These are phyloP conservation scores for Isurus oxyrinchus DNA, from an alignment of 2,113 vertebrate genomes.

Conservation along the genomic window DNA sequence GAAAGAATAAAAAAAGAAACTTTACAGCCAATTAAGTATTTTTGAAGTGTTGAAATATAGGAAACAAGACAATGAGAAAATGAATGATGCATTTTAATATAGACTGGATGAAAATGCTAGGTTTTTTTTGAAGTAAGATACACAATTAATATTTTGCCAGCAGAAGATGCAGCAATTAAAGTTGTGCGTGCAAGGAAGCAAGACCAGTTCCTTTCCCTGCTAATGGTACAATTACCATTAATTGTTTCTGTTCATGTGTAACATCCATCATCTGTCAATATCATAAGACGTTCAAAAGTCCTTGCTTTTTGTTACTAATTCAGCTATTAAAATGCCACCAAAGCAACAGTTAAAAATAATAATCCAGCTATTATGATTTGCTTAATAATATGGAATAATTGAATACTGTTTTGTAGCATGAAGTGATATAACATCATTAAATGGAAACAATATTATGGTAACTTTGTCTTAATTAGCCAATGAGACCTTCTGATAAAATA, in stretches of 20 bases:
- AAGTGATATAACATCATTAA: background rate
- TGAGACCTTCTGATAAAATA: background rate
- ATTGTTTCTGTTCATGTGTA: slow-evolving; percentile 15
- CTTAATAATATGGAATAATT: background rate
- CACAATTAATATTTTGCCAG: background rate
- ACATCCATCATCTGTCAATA: slow-evolving; percentile 2
- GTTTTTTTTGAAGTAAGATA: background rate
- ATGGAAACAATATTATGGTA: background rate
- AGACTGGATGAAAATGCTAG: background rate
- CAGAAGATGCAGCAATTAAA: background rate
- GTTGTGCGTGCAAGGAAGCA: background rate
- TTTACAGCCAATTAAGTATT: too few species aligned
- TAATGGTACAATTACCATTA: slow-evolving; percentile 7
- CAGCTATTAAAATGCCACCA: background rate
- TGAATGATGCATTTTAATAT: background rate
- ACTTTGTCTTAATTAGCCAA: background rate
- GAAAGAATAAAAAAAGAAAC: too few species aligned
- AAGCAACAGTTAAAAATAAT: background rate
- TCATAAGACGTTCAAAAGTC: background rate
- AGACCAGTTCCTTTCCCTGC: background rate
- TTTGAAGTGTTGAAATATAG: background rate
- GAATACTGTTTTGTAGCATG: background rate
- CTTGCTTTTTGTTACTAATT: background rate
- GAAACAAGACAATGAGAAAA: background rate
- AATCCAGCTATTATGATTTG: background rate